These are phyloP conservation scores for Muscina levida DNA, from an alignment of 2,888 invertebrate genomes.

Conservation along the genomic window DNA sequence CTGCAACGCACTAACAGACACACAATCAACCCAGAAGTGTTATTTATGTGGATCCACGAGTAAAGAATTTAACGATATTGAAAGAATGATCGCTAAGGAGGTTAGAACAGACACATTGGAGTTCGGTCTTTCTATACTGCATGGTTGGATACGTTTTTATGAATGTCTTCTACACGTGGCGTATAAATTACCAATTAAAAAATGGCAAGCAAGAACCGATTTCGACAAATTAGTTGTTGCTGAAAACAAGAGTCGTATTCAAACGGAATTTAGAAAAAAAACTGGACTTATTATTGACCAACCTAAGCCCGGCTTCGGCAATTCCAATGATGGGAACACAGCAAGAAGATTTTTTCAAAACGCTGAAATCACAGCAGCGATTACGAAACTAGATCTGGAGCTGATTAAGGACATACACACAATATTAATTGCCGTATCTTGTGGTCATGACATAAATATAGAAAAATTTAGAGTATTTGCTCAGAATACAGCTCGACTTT, in stretches of 20 bases:
- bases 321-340: conserved; percentile 15
- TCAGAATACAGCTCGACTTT: no score
- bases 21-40: conserved; percentile 26
- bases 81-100: conserved; percentile 15
- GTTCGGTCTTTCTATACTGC: conserved; percentile 22
- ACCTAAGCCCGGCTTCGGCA: neutral
- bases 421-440: conserved; percentile 1
- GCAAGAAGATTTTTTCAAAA: conserved; percentile 19
- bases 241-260: conserved; percentile 13
- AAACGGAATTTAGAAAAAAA: neutral
- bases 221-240: conserved; percentile 12
- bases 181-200: conserved; percentile 42
- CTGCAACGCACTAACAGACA: conserved; percentile 31
- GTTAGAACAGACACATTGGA: conserved; percentile 25
- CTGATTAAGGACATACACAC: neutral
- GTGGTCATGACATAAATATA: conserved; percentile 26
- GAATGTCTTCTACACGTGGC: conserved; percentile 42
- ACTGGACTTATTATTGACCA: conserved; percentile 17
- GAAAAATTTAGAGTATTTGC: conserved; percentile 23
- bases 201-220: conserved; percentile 45
- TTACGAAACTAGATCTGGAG: conserved; percentile 23
- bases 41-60: conserved; percentile 10
- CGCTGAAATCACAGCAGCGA: conserved; percentile 32
- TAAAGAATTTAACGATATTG: conserved; percentile 32
- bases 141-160: conserved; percentile 57